Evolutionary conservation across 2,113 vertebrate genomes (phyloP), one percentile per base, ranked within the genome.

Genomic region (Syrrhaptes paradoxus): DNA sequence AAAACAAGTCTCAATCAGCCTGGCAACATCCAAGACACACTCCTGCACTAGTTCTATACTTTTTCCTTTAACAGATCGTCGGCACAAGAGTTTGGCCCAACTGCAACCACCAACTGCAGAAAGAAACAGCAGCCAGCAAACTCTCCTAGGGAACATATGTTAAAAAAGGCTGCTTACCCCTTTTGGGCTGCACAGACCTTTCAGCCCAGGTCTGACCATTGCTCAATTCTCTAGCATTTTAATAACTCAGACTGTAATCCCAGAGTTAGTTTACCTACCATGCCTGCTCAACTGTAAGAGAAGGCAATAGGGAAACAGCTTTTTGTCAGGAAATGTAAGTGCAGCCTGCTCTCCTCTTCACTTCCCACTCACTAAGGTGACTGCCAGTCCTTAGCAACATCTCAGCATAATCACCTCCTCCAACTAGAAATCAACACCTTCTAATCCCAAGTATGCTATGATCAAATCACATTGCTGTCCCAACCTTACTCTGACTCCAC

Each of bases 391-490:
- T 41, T 73, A 73, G 13, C 22, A 65, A 28, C 15, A 19, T 13
- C 12, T 54, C 24, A 17, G 45, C 32, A 36, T 0, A 38, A 15
- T 51, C 49, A 46, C 4, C 12, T 76, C 6, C 28, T 43, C 54
- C 63, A 45, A 38, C 4, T 58, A 52, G 45, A 52, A 6, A 41
- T n/a, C 34, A 72, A 48, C 18, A 54, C 12, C 28, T 55, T 87
- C 17, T 70, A 14, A 49, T 67, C 25, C 46, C 22, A 54, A 25
- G 13, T 41, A 11, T 7, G 21, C 36, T 49, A 8, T 21, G 4
- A 31, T 17, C 21, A 79, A 55, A 63, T 48, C 0, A 0, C 1
- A 2, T 25, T 58, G 11, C 19, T 72, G 90, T 79, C 4, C 1
- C 38, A 73, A 18, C 3, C 17, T 46, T 78, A 31, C 41, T 26